Conservation (phyloP, 2,888 invertebrate genomes). For the Thysanoteuthis rhombus region DNA sequence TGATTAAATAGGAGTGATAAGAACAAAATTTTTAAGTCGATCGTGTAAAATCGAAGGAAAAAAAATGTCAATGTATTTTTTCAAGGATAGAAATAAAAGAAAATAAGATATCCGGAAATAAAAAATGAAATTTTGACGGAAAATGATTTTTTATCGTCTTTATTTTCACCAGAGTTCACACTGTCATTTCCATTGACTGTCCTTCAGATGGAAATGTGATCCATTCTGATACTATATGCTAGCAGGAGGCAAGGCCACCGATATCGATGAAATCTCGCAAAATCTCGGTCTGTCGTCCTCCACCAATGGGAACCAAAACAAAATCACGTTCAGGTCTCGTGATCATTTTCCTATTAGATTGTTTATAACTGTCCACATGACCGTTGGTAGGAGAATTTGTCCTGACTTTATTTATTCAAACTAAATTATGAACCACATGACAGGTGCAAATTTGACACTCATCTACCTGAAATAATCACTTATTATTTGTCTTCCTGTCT, state of each 20-base stretch:
- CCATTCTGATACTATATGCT: background rate
- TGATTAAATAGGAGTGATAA: background rate
- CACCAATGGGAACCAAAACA: background rate
- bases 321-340: background rate
- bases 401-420: background rate
- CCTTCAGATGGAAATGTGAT: background rate
- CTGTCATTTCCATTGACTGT: background rate
- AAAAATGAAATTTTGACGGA: background rate
- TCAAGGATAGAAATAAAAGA: background rate
- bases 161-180: background rate
- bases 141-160: background rate
- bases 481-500: no score
- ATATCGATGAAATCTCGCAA: background rate
- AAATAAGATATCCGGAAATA: background rate
- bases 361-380: background rate
- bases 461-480: no score
- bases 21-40: background rate
- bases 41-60: background rate
- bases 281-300: background rate
- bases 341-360: background rate
- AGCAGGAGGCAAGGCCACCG: background rate
- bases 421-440: background rate
- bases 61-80: no score
- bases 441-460: background rate
- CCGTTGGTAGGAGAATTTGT: background rate